phyloP scores from a whole-genome alignment of 2,888 invertebrate genomes.

The Ormia ochracea region DNA sequence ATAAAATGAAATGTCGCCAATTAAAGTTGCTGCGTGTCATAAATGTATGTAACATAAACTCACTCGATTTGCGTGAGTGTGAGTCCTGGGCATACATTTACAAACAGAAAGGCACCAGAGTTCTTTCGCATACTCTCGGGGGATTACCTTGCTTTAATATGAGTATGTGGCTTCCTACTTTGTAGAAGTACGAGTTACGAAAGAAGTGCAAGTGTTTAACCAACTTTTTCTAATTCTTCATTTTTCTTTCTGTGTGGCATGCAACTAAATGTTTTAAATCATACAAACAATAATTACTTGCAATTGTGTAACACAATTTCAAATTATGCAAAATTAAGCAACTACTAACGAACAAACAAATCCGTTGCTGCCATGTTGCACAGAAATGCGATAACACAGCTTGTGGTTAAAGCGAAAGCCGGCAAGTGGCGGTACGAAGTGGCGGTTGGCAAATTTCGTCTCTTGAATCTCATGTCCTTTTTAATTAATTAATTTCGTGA shows the following conservation, averaged over 20 bases:
- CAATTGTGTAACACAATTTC: slow-evolving; percentile 72
- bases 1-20: slow-evolving; percentile 76
- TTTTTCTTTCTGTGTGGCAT: slow-evolving; percentile 23
- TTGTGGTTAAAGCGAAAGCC: not conserved
- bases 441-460: not conserved
- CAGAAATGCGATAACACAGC: not conserved
- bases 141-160: not conserved
- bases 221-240: not conserved
- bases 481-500: not conserved
- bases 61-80: not conserved
- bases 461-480: not conserved
- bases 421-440: slow-evolving; percentile 2
- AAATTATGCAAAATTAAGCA: slow-evolving; percentile 69
- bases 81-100: not conserved
- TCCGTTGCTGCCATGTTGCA: slow-evolving; percentile 19
- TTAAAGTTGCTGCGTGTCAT: slow-evolving; percentile 75
- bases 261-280: slow-evolving; percentile 57
- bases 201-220: slow-evolving; percentile 42
- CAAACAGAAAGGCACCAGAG: not conserved
- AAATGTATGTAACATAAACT: slow-evolving; percentile 71
- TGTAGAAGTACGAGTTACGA: not conserved
- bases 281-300: slow-evolving; percentile 60
- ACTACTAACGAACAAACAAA: slow-evolving; percentile 41
- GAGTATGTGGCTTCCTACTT: not conserved
- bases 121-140: slow-evolving; percentile 26